These are phyloP conservation scores for Pomatostomus ruficeps DNA, from an alignment of 2,113 vertebrate genomes.

Conservation along the genomic window DNA sequence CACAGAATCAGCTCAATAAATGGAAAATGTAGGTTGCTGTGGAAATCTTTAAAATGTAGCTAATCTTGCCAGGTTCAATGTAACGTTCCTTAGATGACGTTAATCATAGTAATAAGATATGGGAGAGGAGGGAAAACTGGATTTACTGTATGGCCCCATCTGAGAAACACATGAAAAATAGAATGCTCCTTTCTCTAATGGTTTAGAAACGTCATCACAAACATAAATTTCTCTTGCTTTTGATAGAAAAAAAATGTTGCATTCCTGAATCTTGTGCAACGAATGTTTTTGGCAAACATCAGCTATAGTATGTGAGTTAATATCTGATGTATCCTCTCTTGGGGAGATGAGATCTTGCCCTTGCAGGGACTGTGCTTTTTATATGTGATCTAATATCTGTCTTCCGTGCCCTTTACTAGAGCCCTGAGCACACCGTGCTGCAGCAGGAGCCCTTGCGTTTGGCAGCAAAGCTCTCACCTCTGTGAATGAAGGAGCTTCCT, in stretches of 20 bases:
- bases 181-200: background rate
- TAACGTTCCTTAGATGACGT: background rate
- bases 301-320: slow-evolving; percentile 29
- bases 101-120: slow-evolving; percentile 45
- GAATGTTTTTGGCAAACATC: slow-evolving; percentile 30
- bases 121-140: slow-evolving; percentile 21
- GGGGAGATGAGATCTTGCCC: slow-evolving; percentile 37
- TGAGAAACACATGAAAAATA: slow-evolving; percentile 18
- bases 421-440: background rate
- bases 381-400: background rate
- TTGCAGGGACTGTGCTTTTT: background rate
- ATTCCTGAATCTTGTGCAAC: slow-evolving; percentile 56
- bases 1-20: background rate
- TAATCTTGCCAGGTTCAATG: slow-evolving; percentile 33
- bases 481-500: background rate
- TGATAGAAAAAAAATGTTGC: slow-evolving; percentile 28
- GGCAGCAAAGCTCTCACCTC: background rate
- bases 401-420: background rate
- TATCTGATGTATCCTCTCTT: slow-evolving; percentile 33
- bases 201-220: slow-evolving; percentile 11
- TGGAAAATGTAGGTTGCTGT: slow-evolving; percentile 34
- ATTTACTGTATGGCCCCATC: slow-evolving; percentile 44
- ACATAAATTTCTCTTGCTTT: slow-evolving; percentile 47
- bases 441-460: background rate
- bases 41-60: slow-evolving; percentile 42